Evolutionary conservation across 2,797 vertebrate species (phyloP).

Genomic region (Chelon auratus): DNA sequence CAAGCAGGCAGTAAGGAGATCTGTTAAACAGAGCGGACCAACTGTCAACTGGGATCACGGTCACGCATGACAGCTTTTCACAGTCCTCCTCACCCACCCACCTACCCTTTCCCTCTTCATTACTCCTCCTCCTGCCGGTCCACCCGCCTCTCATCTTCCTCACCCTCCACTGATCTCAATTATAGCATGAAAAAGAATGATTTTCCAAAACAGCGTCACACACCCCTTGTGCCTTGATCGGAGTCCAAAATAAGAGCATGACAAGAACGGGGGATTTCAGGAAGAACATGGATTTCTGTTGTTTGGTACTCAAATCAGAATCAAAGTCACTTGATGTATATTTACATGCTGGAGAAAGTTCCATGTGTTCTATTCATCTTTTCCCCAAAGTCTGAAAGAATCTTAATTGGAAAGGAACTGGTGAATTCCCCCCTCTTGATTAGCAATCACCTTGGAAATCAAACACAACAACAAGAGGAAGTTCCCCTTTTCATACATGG

Average conservation of each 20-base stretch:
- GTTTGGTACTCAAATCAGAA: constrained; percentile 6
- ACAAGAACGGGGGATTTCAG: constrained; percentile 23
- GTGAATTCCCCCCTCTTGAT: constrained; percentile 28
- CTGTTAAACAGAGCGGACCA: constrained; percentile 82
- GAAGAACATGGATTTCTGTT: constrained; percentile 12
- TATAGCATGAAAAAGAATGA: constrained; percentile 68
- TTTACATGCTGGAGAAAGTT: constrained; percentile 1
- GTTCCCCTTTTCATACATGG: constrained; percentile 49
- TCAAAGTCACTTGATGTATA: constrained; percentile 16
- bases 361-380: neutral
- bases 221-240: constrained; percentile 36
- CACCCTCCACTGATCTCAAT: constrained; percentile 74
- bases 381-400: constrained; percentile 11
- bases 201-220: constrained; percentile 67
- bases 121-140: constrained; percentile 59
- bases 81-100: constrained; percentile 48
- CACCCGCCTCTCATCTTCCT: constrained; percentile 69
- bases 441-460: constrained; percentile 40
- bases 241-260: constrained; percentile 44
- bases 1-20: constrained; percentile 78
- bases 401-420: constrained; percentile 31
- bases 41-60: constrained; percentile 80
- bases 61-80: constrained; percentile 79
- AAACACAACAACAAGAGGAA: constrained; percentile 20
- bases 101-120: neutral